Evolutionary conservation across 2,113 vertebrate genomes (phyloP).

Genomic region (Emydura subglobosa): DNA sequence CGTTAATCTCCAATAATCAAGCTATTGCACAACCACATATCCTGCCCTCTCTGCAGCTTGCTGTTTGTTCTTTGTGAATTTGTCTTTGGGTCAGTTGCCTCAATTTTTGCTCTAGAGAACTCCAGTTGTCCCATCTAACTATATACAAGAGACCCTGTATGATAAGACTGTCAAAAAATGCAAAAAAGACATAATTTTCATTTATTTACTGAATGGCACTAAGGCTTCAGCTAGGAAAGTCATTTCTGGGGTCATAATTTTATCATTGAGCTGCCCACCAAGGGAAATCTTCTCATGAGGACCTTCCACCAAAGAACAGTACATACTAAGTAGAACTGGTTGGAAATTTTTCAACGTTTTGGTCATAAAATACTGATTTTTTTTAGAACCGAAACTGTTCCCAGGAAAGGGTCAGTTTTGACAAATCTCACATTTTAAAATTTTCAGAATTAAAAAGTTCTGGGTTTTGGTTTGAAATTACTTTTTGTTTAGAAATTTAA

Average conservation of each 20-base stretch:
- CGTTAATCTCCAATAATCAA: background rate
- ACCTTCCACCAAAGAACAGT: slow-evolving; percentile 53
- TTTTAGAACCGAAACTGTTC: too few species aligned
- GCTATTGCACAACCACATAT: background rate
- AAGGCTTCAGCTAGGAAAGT: background rate
- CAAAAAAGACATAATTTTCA: background rate
- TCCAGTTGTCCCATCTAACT: background rate
- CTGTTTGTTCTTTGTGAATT: fast-evolving
- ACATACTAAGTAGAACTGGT: slow-evolving; percentile 47
- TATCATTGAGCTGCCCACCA: slow-evolving; percentile 44
- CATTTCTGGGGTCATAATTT: fast-evolving
- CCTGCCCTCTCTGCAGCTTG: background rate
- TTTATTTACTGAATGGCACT: background rate
- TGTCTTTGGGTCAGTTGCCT: background rate
- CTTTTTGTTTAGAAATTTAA: slow-evolving; percentile 16
- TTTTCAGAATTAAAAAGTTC: too few species aligned
- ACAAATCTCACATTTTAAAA: too few species aligned
- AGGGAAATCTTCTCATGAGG: slow-evolving; percentile 26
- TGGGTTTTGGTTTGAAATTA: too few species aligned
- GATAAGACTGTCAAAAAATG: background rate
- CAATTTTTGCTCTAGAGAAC: background rate
- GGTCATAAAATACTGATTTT: background rate
- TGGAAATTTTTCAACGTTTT: slow-evolving; percentile 56
- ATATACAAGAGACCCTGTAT: background rate
- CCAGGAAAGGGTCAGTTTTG: too few species aligned